Evolutionary conservation across 2,113 vertebrate genomes (phyloP), one percentile per base, ranked within the genome.

Genomic region (Chionodraco myersi): DNA sequence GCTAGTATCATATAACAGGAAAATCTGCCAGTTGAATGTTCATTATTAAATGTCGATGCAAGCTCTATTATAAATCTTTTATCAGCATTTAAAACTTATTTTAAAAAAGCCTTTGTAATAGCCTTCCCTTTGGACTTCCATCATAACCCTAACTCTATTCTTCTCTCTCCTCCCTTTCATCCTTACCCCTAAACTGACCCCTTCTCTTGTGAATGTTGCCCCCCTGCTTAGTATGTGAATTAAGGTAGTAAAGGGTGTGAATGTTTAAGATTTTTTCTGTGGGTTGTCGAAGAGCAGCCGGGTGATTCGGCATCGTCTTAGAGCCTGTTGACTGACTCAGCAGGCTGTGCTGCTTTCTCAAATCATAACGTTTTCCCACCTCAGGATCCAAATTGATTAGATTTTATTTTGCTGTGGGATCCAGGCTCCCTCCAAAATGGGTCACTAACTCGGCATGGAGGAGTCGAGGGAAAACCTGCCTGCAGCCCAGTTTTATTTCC

Each of bases 381-480:
- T 49, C 58, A 23, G 26, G 36, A 65, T 59, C 30, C 56, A 62
- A 59, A 77, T 5, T 68, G 44, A 83, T 79, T 65, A 8, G 18
- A 84, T 85, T 72, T 84, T 65, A 67, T 82, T 80, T 81, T 60
- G 66, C 34, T n/a, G 15, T 52, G 23, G 30, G 68, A 63, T 79
- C 51, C 63, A 49, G 54, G 49, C 54, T 73, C 18, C 15, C 26
- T 58, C 62, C 59, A 47, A 6, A 52, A 53, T 15, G 18, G 72
- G 74, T 75, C 79, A 81, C 70, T 67, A 73, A 61, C 62, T 82
- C 75, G 56, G 26, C 49, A 44, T 6, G 6, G 11, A 51, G n/a
- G 66, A 54, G 69, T 56, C 52, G 1, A 74, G 41, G 56, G 34
- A 47, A 77, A 79, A 77, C 67, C 64, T 62, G 14, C 69, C 64